phyloP scores from a whole-genome alignment of 2,113 vertebrate genomes.

The Bufo bufo region DNA sequence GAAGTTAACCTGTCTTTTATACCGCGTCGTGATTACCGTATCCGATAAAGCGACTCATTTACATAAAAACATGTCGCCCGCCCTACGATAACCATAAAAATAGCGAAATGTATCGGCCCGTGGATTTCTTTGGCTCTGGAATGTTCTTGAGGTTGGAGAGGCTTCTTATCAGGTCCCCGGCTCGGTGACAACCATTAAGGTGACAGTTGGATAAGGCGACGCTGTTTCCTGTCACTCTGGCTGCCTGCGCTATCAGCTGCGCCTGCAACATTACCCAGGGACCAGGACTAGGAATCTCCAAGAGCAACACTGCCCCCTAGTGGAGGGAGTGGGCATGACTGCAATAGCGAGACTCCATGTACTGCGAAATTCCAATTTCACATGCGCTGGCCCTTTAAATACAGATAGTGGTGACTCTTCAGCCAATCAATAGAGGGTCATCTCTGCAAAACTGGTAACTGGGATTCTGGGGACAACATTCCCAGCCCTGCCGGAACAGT shows the following conservation, averaged over 20 bases:
- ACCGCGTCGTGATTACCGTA: no score
- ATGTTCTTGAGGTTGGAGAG: background rate
- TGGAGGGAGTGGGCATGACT: background rate
- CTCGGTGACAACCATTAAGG: slow-evolving; percentile 38
- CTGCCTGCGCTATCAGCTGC: slow-evolving; percentile 34
- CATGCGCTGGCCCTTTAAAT: background rate
- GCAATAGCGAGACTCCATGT: background rate
- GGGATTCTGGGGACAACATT: background rate
- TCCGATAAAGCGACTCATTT: background rate
- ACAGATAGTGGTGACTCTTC: background rate
- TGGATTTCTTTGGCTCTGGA: background rate
- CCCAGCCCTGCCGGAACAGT: background rate
- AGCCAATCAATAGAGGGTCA: no score
- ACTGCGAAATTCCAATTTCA: background rate
- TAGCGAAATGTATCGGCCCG: background rate
- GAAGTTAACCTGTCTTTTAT: no score
- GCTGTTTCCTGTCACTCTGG: slow-evolving; percentile 32
- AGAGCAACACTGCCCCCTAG: slow-evolving; percentile 40
- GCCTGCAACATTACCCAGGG: slow-evolving; percentile 31
- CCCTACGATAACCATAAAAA: background rate
- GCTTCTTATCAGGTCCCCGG: slow-evolving; percentile 11
- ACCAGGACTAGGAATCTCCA: background rate
- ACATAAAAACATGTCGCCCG: background rate
- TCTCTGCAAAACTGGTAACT: no score
- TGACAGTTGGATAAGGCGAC: slow-evolving; percentile 43